These are phyloP conservation scores for Spatula clypeata DNA, from an alignment of 2,797 vertebrate species.

Conservation along the genomic window DNA sequence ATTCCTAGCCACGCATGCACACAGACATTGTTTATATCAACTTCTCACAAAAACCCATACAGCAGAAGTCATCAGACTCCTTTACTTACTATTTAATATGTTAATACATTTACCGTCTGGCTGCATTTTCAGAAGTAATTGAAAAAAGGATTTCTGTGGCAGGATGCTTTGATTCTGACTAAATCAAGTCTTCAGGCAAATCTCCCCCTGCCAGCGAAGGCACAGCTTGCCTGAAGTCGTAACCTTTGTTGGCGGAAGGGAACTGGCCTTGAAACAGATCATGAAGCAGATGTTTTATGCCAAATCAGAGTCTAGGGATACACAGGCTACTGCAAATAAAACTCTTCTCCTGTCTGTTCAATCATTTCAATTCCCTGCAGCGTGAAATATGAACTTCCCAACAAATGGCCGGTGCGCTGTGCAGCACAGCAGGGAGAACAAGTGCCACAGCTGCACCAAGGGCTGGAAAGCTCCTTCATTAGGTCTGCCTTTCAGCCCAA, in stretches of 20 bases:
- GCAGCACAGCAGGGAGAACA: constrained; percentile 70
- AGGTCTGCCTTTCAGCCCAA: constrained; percentile 54
- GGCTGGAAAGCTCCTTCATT: constrained; percentile 74
- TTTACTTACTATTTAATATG: constrained; percentile 66
- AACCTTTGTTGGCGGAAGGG: constrained; percentile 82
- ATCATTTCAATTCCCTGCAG: constrained; percentile 83
- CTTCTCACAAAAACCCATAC: background rate
- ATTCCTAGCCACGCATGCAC: background rate
- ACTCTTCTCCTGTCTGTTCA: constrained; percentile 83
- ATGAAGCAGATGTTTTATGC: constrained; percentile 86
- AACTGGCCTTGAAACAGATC: constrained; percentile 85
- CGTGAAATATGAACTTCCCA: constrained; percentile 86
- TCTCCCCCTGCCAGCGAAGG: constrained; percentile 62
- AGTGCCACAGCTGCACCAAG: constrained; percentile 78
- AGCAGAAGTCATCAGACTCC: background rate
- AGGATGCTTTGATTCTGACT: constrained; percentile 81
- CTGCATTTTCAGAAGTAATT: constrained; percentile 74
- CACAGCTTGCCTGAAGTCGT: constrained; percentile 83
- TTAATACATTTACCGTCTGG: constrained; percentile 64
- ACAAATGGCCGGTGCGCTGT: constrained; percentile 78
- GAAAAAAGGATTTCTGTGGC: constrained; percentile 78
- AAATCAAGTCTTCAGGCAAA: constrained; percentile 82
- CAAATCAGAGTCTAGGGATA: constrained; percentile 85
- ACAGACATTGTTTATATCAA: background rate
- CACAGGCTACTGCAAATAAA: constrained; percentile 82